These are phyloP conservation scores for Raja brachyura DNA, from an alignment of 2,113 vertebrate genomes.

Conservation along the genomic window DNA sequence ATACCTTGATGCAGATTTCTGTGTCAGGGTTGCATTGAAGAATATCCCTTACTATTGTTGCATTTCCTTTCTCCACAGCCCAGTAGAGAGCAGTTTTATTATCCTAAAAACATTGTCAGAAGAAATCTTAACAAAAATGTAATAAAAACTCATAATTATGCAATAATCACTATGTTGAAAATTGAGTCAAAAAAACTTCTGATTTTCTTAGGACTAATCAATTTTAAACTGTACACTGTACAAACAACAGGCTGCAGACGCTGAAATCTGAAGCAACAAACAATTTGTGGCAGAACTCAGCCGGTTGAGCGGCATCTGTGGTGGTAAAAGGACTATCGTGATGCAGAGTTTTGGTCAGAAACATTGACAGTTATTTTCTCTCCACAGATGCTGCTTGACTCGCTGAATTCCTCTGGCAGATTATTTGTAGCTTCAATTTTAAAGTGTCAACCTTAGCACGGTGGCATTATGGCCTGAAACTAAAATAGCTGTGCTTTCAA, in stretches of 20 bases:
- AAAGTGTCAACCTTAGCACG: not conserved
- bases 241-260: too few species aligned
- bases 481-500: not conserved
- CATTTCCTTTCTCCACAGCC: constrained; percentile 95
- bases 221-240: not conserved
- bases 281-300: too few species aligned
- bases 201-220: not conserved
- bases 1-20: constrained; percentile 90
- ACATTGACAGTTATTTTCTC: too few species aligned
- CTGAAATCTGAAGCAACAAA: too few species aligned
- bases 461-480: not conserved
- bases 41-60: constrained; percentile 93
- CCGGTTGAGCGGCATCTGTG: too few species aligned
- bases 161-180: not conserved
- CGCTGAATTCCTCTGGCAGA: too few species aligned
- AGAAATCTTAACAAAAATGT: not conserved
- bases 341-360: too few species aligned
- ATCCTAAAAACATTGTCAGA: constrained; percentile 59
- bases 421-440: not conserved
- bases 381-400: too few species aligned
- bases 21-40: constrained; percentile 95
- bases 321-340: too few species aligned
- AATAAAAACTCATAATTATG: not conserved
- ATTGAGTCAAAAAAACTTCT: not conserved
- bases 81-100: constrained; percentile 94